Conservation (phyloP, 2,888 invertebrate species). For the Parelbella ahira region DNA sequence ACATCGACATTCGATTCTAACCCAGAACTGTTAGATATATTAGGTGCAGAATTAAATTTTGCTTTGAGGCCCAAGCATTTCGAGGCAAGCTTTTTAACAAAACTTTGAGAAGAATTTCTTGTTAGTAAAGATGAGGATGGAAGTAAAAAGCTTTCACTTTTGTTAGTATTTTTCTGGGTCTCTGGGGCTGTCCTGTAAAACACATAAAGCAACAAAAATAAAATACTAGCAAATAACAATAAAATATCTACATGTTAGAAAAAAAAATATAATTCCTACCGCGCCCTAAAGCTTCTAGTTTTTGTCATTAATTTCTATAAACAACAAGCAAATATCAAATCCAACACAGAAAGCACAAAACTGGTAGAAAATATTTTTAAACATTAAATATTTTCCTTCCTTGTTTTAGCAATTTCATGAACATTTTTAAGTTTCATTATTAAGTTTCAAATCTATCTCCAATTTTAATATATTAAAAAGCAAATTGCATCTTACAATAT, state of each 20-base stretch:
- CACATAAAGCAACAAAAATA: slow-evolving; percentile 68
- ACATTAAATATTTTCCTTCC: no score
- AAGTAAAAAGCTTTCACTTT: slow-evolving; percentile 63
- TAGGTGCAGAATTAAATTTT: slow-evolving; percentile 75
- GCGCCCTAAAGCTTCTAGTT: slow-evolving; percentile 37
- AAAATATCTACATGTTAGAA: slow-evolving; percentile 42
- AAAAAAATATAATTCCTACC: slow-evolving; percentile 34
- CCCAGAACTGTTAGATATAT: slow-evolving; percentile 62
- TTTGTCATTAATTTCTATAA: no score
- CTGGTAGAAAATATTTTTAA: no score
- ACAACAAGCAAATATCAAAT: no score
- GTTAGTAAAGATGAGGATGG: slow-evolving; percentile 70
- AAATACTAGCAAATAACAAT: slow-evolving; percentile 30
- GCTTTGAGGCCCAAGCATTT: slow-evolving; percentile 76
- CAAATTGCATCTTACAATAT: no score
- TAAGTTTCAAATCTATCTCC: no score
- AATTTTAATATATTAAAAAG: no score
- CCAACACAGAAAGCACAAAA: no score
- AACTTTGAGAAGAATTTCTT: slow-evolving; percentile 69
- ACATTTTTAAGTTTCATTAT: no score
- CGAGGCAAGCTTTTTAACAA: slow-evolving; percentile 77
- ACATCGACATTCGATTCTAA: slow-evolving; percentile 57
- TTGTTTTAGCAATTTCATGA: no score
- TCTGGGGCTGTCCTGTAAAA: slow-evolving; percentile 76
- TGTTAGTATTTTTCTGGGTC: slow-evolving; percentile 73